Evolutionary conservation across 2,797 vertebrate species (phyloP).

Genomic region (Furcifer pardalis): DNA sequence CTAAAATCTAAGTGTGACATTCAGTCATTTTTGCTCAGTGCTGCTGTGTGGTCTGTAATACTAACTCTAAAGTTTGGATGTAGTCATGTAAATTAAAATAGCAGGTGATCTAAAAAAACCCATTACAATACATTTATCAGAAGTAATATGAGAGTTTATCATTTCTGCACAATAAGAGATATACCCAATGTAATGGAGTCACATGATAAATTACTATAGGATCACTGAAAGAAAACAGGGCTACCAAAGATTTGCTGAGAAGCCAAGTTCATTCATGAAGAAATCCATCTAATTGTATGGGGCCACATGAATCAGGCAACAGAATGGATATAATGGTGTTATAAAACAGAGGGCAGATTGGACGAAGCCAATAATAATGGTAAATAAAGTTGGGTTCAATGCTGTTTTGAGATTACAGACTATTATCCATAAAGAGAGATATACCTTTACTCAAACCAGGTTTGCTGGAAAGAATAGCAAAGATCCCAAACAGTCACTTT

Average conservation of each 20-base stretch:
- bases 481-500: background rate
- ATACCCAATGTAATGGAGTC: background rate
- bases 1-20: constrained; percentile 48
- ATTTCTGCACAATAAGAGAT: background rate
- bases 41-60: constrained; percentile 42
- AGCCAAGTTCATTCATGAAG: background rate
- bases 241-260: background rate
- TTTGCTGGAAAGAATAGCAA: background rate
- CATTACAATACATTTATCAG: background rate
- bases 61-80: constrained; percentile 25
- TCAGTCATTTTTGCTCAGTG: constrained; percentile 48
- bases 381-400: background rate
- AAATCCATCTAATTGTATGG: background rate
- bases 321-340: background rate
- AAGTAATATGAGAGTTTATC: background rate
- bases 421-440: no score
- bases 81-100: background rate
- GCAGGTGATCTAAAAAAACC: background rate
- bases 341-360: background rate
- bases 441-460: background rate
- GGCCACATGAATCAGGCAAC: background rate
- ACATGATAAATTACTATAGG: background rate
- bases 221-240: background rate
- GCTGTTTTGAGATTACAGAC: background rate
- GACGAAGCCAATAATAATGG: background rate